These are phyloP conservation scores for Lates japonicus DNA, from an alignment of 2,797 vertebrate species.

Conservation along the genomic window DNA sequence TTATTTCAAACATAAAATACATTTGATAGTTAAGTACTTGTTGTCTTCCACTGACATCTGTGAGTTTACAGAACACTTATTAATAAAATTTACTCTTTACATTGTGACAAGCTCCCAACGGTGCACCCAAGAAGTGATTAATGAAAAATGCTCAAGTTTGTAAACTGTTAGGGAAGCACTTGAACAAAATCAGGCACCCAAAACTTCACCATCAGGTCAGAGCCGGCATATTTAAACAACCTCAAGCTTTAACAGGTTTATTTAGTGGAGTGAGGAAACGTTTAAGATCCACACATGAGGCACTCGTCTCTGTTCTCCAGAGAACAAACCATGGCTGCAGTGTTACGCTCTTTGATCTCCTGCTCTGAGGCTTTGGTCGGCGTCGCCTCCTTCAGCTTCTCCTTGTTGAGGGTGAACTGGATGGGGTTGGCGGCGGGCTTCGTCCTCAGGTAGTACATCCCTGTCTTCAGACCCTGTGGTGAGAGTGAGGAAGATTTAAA, in stretches of 20 bases:
- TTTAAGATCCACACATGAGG: slow-evolving; percentile 96
- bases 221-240: not conserved
- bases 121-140: not conserved
- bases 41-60: not conserved
- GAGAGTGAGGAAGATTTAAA: not conserved
- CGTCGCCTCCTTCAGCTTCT: slow-evolving; percentile 91
- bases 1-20: slow-evolving; percentile 34
- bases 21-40: slow-evolving; percentile 1
- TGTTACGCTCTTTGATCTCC: slow-evolving; percentile 91
- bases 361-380: slow-evolving; percentile 74
- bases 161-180: not conserved
- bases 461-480: slow-evolving; percentile 95
- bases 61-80: slow-evolving; percentile 2
- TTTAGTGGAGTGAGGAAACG: rapidly evolving
- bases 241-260: not conserved
- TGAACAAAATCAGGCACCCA: not conserved
- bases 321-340: slow-evolving; percentile 97
- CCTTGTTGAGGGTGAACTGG: slow-evolving; percentile 98
- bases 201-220: not conserved
- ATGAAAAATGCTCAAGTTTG: slow-evolving; percentile 4
- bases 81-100: slow-evolving; percentile 39
- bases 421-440: slow-evolving; percentile 98
- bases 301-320: slow-evolving; percentile 97
- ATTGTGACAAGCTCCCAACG: slow-evolving; percentile 5
- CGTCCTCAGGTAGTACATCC: slow-evolving; percentile 98